Conservation (phyloP, 2,797 vertebrate species). For the Leptodactylus fallax region DNA sequence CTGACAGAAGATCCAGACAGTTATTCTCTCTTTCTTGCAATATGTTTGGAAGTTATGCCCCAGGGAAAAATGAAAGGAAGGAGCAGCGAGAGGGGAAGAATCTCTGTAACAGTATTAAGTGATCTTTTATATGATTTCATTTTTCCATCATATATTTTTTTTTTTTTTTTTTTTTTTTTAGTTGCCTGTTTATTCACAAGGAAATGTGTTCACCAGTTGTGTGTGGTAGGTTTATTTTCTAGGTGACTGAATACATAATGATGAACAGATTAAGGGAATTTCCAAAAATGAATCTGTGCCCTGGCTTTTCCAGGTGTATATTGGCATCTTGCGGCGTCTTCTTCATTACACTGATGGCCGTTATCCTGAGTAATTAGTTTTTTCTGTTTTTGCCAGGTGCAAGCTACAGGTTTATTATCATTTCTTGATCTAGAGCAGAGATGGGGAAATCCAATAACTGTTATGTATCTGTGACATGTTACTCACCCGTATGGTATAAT, state of each 20-base stretch:
- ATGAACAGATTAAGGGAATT: not conserved
- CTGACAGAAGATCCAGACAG: slow-evolving; percentile 27
- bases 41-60: slow-evolving; percentile 35
- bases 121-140: not conserved
- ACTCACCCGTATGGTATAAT: too few relatives aligned
- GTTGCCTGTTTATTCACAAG: too few relatives aligned
- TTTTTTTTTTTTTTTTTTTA: too few relatives aligned
- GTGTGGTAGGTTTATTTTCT: not conserved
- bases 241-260: not conserved
- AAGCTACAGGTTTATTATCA: not conserved
- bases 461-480: too few relatives aligned
- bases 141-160: not conserved
- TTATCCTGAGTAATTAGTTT: not conserved
- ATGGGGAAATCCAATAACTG: too few relatives aligned
- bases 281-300: not conserved
- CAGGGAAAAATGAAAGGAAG: not conserved
- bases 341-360: not conserved
- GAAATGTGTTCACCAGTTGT: too few relatives aligned
- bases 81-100: not conserved
- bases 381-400: not conserved
- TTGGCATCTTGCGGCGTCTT: not conserved
- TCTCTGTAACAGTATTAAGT: not conserved
- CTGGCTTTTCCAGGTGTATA: not conserved
- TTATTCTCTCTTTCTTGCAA: slow-evolving; percentile 16
- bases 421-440: not conserved